A percentile compares a stretch with the other conserved stretches of the same genome.
These are phyloP conservation scores for Cryptotis parvus DNA, from an alignment of 2,113 vertebrate species.

Conservation along the genomic window DNA sequence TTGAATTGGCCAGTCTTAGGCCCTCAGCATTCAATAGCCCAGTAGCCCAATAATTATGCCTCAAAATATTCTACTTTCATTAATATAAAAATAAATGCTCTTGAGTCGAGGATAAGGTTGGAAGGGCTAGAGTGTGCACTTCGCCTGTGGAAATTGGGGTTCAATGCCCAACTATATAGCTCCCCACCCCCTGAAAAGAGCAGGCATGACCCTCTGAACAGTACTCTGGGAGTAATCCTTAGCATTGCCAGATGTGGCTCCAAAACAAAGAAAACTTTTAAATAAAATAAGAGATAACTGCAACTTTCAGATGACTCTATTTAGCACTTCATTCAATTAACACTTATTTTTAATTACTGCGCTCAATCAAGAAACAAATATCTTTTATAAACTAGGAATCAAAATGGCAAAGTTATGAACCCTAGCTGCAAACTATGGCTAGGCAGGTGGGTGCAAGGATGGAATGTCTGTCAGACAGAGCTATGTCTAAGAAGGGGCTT, in stretches of 20 bases:
- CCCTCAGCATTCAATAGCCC: background rate
- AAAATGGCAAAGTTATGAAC: background rate
- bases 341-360: conserved; percentile 21
- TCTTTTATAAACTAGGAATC: background rate
- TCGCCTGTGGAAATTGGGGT: background rate
- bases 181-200: too few species aligned
- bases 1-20: conserved; percentile 17
- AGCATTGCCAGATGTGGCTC: too few species aligned
- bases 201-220: too few species aligned
- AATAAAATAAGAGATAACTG: too few species aligned
- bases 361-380: conserved; percentile 13
- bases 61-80: conserved; percentile 35
- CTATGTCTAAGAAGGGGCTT: background rate
- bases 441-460: background rate
- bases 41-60: background rate
- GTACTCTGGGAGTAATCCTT: too few species aligned
- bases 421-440: background rate
- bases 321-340: conserved; percentile 34
- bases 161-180: background rate
- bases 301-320: background rate
- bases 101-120: background rate
- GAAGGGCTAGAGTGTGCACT: background rate
- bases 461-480: background rate
- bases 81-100: conserved; percentile 50
- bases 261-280: too few species aligned